These are phyloP conservation scores for Vireo griseus DNA, from an alignment of 2,797 vertebrate genomes.

Conservation along the genomic window DNA sequence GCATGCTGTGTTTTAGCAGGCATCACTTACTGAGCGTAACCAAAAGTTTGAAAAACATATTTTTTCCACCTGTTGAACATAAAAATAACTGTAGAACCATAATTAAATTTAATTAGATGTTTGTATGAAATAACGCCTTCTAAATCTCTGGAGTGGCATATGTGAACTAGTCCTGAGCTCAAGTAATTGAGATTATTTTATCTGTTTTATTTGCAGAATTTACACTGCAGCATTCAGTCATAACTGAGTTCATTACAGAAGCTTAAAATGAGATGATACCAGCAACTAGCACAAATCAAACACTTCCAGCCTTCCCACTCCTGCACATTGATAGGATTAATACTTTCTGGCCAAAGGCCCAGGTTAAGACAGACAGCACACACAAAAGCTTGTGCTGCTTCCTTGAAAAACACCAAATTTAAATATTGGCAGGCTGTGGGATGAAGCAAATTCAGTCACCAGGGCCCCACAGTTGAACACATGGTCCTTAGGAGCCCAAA, in stretches of 20 bases:
- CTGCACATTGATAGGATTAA: not conserved
- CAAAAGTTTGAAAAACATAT: not conserved
- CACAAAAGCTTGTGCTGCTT: not conserved
- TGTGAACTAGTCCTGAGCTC: not conserved
- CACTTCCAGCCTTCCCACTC: not conserved
- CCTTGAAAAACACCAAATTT: slow-evolving; percentile 8
- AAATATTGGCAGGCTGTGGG: not conserved
- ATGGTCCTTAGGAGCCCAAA: not conserved
- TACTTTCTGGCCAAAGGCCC: slow-evolving; percentile 20
- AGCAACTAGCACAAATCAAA: slow-evolving; percentile 30
- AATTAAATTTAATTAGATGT: not conserved
- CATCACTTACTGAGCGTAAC: not conserved
- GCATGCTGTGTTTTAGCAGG: not conserved
- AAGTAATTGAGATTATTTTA: slow-evolving; percentile 24
- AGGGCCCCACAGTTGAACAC: not conserved
- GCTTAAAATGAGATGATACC: slow-evolving; percentile 31
- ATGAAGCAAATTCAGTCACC: not conserved
- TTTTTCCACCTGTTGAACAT: not conserved
- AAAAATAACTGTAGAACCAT: not conserved
- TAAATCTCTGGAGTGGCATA: not conserved
- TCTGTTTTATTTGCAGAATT: slow-evolving; percentile 24
- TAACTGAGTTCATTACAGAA: slow-evolving; percentile 38
- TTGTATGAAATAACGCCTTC: not conserved
- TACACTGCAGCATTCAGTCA: not conserved
- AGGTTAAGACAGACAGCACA: not conserved